Evolutionary conservation across 2,888 invertebrate genomes (phyloP).

Genomic region (Lasioglossum calceatum): DNA sequence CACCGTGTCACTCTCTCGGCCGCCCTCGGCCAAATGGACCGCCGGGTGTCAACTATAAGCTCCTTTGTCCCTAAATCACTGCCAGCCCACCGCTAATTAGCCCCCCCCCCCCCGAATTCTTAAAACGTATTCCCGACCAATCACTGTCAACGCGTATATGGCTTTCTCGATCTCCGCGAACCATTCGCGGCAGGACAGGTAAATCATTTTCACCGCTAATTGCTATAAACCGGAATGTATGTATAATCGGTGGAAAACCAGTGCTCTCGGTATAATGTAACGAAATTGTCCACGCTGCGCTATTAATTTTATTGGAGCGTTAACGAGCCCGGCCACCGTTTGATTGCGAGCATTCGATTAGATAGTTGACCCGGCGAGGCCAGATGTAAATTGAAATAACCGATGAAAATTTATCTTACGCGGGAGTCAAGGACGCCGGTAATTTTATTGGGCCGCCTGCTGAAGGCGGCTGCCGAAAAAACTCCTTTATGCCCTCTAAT

Average conservation of each 20-base stretch:
- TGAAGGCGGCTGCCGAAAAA: neutral
- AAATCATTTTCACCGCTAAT: neutral
- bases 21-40: slow-evolving; percentile 57
- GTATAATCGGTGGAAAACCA: neutral
- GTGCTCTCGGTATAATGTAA: neutral
- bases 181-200: neutral
- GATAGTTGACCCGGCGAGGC: neutral
- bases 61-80: slow-evolving; percentile 64
- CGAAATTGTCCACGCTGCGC: neutral
- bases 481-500: neutral
- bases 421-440: neutral
- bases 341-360: neutral
- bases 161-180: neutral
- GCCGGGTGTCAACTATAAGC: slow-evolving; percentile 66
- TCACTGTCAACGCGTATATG: slow-evolving; percentile 18
- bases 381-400: neutral
- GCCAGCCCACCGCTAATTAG: slow-evolving; percentile 65
- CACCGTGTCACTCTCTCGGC: slow-evolving; percentile 44
- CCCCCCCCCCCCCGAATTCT: slow-evolving; percentile 6
- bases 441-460: neutral
- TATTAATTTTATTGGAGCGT: neutral
- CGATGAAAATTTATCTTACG: neutral
- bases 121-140: slow-evolving; percentile 2
- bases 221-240: neutral
- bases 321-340: neutral